phyloP scores from a whole-genome alignment of 2,113 vertebrate species.

The Sminthopsis crassicaudata region DNA sequence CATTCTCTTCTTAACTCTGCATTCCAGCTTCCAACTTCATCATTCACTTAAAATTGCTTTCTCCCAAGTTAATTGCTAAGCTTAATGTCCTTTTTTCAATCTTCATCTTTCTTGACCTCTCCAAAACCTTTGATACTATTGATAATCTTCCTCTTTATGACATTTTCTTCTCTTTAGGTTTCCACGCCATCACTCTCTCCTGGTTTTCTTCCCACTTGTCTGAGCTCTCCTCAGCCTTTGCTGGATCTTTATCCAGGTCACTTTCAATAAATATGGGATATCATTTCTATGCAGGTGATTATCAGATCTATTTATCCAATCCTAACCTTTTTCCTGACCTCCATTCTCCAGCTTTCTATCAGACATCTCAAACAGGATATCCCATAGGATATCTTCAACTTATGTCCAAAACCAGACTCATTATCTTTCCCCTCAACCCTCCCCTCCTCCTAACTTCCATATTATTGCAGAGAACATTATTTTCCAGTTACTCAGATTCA shows the following conservation, averaged over 20 bases:
- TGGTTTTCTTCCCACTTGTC: background rate
- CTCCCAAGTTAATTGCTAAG: background rate
- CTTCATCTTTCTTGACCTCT: background rate
- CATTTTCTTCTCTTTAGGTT: background rate
- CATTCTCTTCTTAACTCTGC: background rate
- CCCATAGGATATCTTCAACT: background rate
- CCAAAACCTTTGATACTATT: background rate
- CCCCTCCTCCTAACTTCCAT: background rate
- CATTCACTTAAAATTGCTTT: background rate
- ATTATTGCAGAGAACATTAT: background rate
- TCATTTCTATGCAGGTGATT: background rate
- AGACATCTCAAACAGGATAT: background rate
- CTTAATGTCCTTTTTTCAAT: background rate
- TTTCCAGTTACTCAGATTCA: background rate
- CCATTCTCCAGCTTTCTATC: background rate
- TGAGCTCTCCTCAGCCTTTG: background rate
- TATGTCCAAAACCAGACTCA: background rate
- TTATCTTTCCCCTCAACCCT: background rate
- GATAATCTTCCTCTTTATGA: background rate
- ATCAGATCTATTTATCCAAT: background rate
- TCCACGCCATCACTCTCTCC: background rate
- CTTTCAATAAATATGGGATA: background rate
- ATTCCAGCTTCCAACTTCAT: background rate
- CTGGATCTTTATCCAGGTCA: background rate
- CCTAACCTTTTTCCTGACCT: background rate